Base-by-base conservation (phyloP, 2,113 vertebrate species). In the Paratilapia polleni region DNA sequence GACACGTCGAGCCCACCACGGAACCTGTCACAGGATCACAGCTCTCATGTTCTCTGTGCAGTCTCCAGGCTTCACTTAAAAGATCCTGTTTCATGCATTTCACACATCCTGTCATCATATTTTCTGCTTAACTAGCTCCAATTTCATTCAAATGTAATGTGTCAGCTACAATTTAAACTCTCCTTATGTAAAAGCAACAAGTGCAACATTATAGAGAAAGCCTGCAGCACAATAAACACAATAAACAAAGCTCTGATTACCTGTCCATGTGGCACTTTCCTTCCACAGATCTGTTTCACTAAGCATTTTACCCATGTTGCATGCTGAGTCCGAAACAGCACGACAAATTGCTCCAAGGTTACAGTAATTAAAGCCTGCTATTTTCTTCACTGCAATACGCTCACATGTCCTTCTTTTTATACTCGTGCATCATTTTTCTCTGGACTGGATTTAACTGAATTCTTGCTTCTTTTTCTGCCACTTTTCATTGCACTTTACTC, bases 1-100 rank as follows among this genome's bases (percentile, higher is more conserved):
- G 97, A 97, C 88, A 99, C 98, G 0, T 99, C 98, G 93, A 99
- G 95, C 61, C 98, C 98, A 1, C 98, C 98, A 5, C 98, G 97
- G 47, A 99, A 99, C 92, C 98, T 99, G 95, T 2, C 78, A 87
- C 41, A 75, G 59, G 14, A 81, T 78, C 73, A 84, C 7, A 78
- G 36, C 56, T 62, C 56, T 76, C 14, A 22, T 24, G 10, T 28
- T 85, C 43, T 26, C 56, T 6, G 57, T 38, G 74, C 22, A n/a
- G 56, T 26, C 13, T 54, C n/a, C 14, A 28, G n/a, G 13, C 22
- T 58, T 57, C 56, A 75, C 17, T 3, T 11, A 78, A 2, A 22
- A 61, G 22, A 80, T 49, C 22, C 68, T 34, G 19, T 54, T 54
- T 73, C 17, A 73, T 52, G 17, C 66, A 52, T 2, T 73, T 73